Evolutionary conservation across 2,113 vertebrate species (phyloP).

Genomic region (Nettapus auritus): DNA sequence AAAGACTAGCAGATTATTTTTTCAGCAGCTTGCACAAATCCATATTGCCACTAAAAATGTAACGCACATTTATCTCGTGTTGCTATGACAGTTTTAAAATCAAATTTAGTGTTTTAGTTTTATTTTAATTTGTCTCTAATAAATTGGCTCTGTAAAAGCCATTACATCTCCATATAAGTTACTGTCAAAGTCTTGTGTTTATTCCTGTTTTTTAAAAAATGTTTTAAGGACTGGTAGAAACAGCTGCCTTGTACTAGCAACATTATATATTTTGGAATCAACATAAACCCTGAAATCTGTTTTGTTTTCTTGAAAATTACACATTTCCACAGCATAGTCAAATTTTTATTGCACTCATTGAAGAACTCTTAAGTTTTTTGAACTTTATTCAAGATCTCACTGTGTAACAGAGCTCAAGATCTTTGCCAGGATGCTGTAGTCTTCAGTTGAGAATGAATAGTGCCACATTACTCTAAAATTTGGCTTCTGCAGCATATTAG

Average conservation of each 20-base stretch:
- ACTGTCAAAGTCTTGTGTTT: slow-evolving; percentile 30
- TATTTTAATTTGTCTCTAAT: slow-evolving; percentile 43
- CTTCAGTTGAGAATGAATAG: slow-evolving; percentile 1
- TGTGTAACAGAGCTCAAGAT: slow-evolving; percentile 47
- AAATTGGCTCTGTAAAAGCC: slow-evolving; percentile 61
- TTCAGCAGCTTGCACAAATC: slow-evolving; percentile 72
- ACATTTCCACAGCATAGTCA: slow-evolving; percentile 39
- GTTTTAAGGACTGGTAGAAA: slow-evolving; percentile 49
- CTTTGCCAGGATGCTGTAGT: slow-evolving; percentile 24
- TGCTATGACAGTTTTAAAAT: slow-evolving; percentile 67
- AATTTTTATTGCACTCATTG: slow-evolving; percentile 10
- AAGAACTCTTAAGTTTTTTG: slow-evolving; percentile 44
- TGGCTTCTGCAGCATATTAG: slow-evolving; percentile 37
- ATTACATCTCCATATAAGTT: neutral
- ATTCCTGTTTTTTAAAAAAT: neutral
- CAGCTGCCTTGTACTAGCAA: slow-evolving; percentile 26
- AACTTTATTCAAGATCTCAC: slow-evolving; percentile 43
- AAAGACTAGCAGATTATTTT: slow-evolving; percentile 55
- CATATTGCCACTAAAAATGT: slow-evolving; percentile 59
- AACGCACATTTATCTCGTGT: slow-evolving; percentile 57
- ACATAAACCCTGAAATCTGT: slow-evolving; percentile 10
- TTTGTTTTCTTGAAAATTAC: neutral
- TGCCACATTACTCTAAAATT: slow-evolving; percentile 1
- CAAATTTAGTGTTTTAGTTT: slow-evolving; percentile 38
- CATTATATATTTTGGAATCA: neutral